phyloP scores from a whole-genome alignment of 2,113 vertebrate genomes.

The Notarius quadriscutis region DNA sequence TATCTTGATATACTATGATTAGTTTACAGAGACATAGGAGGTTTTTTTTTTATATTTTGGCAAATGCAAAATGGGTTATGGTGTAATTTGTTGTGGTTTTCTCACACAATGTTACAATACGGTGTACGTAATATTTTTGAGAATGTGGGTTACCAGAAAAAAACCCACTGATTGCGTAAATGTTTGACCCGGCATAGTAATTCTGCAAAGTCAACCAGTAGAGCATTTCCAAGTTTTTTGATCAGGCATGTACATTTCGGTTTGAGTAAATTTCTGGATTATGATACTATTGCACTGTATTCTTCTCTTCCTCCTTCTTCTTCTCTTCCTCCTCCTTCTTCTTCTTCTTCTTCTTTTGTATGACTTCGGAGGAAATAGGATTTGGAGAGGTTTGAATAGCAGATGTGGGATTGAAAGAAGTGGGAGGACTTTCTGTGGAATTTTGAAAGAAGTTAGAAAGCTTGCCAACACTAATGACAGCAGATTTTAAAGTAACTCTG shows the following conservation, averaged over 20 bases:
- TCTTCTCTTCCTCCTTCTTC: too few species aligned
- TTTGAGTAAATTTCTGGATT: not conserved
- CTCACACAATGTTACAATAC: not conserved
- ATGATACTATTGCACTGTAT: not conserved
- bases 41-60: not conserved
- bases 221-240: not conserved
- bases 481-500: conserved; percentile 1
- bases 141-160: not conserved
- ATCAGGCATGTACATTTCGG: not conserved
- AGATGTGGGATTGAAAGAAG: not conserved
- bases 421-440: not conserved
- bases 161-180: too few species aligned
- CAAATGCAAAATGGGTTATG: not conserved
- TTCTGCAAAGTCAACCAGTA: not conserved
- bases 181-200: not conserved
- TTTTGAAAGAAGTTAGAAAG: not conserved
- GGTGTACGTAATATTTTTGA: not conserved
- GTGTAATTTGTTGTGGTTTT: not conserved
- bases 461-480: not conserved
- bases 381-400: not conserved
- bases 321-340: too few species aligned
- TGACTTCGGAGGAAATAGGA: not conserved
- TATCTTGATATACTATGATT: not conserved
- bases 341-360: not conserved
- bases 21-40: not conserved